Base-by-base conservation (phyloP, 1,140 invertebrate species). In the Micrasema minimum region DNA sequence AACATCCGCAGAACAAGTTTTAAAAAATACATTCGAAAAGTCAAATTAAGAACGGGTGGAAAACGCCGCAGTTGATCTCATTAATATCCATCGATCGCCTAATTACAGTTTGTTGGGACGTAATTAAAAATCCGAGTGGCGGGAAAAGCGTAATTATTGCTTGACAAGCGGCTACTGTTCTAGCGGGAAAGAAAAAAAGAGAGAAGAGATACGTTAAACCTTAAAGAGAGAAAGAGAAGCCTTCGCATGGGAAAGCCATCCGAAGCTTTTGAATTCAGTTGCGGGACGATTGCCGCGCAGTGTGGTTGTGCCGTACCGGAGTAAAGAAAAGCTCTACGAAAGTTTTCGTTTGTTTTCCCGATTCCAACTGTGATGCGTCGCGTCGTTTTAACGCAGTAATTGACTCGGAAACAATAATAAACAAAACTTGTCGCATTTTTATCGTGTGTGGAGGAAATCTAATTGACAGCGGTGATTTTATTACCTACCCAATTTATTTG, bases 71-170 rank as follows among this genome's bases (percentile, higher is more conserved):
- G 65, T 61, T 67, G 64, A 67, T 71, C 62, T 65, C 62, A 66
- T 65, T 72, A 67, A 72, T 72, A 67, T 62, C 70, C 61, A 65
- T 65, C 69, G 69, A 71, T 71, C 69, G 62, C 14, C 69, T 66
- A 64, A 66, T 71, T 65, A 71, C 69, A 55, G 51, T 69, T 50
- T 62, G 70, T 61, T 59, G 70, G 70, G 65, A 72, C 57, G 70
- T 72, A 67, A 72, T 72, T 72, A 72, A 72, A 72, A 72, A 72
- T 67, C 70, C 70, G 70, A 72, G 70, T 72, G 70, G 65, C 70
- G 70, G 70, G 70, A 72, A 71, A 66, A 67, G 70, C 65, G 70
- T 67, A 72, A 72, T 72, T 72, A 71, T 71, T 55, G 61, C 69
- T 14, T 62, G 62, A 66, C 69, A 64, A 69, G 68, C 68, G 69